Base-by-base conservation (phyloP, 2,888 invertebrate genomes). In the Hirtodrosophila histrioides region DNA sequence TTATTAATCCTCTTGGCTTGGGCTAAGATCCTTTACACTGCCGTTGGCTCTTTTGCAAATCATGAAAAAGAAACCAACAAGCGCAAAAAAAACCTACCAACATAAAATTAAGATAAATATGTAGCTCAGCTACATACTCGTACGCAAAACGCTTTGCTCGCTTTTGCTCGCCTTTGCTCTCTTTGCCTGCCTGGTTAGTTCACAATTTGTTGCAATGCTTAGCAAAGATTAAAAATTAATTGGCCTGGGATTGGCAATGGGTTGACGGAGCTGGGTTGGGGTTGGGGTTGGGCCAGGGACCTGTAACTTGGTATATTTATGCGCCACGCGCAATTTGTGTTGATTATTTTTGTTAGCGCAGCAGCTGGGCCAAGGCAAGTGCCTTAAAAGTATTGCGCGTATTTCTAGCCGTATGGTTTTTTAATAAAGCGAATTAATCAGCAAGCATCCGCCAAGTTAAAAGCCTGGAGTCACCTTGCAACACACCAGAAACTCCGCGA, bases 1-100 rank as follows among this genome's bases (percentile, higher is more conserved):
- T 88, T 88, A 88, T 88, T 88, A 88, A 88, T 88, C 88, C 83
- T 82, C 75, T 70, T 85, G 81, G 88, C 86, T 85, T 86, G 83
- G 74, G 71, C 76, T 77, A 86, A 88, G 82, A 83, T 85, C 79
- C 80, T 75, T 83, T 83, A 82, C 82, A 81, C 86, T 85, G 86
- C 75, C 81, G 83, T 78, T 86, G 82, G 75, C 84, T 73, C 83
- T 81, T 86, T 82, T 75, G 78, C 82, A 83, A 82, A 86, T 86
- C 80, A 83, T 70, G 83, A 75, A 66, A 75, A 85, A 65, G 65
- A 75, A 75, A 68, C 51, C 53, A 68, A 56, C 63, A 70, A 77
- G 51, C 62, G 48, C 46, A 60, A 48, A 43, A 36, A 39, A 37
- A 54, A 51, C 7, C 48, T 44, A 41, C 10, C 35, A 17, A 61